Evolutionary conservation across 2,888 invertebrate species (phyloP).

Genomic region (Heliconius cydno): DNA sequence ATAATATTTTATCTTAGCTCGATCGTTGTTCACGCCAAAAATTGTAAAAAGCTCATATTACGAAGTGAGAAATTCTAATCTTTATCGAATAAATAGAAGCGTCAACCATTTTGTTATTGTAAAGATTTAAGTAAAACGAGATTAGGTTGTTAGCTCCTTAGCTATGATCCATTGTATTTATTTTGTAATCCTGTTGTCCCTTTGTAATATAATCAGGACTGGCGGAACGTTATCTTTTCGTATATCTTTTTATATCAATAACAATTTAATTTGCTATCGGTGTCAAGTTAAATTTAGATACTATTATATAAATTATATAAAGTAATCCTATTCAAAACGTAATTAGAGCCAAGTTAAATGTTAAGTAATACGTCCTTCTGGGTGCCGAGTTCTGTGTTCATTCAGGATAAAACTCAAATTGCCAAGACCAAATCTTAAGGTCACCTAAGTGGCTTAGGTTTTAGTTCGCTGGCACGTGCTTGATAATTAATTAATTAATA

Average conservation of each 20-base stretch:
- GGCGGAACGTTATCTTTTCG: slow-evolving; percentile 53
- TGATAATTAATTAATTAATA: neutral
- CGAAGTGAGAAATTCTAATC: slow-evolving; percentile 35
- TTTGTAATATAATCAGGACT: slow-evolving; percentile 54
- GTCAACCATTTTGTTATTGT: slow-evolving; percentile 58
- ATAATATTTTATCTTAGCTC: neutral
- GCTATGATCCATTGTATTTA: slow-evolving; percentile 66
- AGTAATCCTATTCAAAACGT: neutral
- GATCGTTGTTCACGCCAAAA: slow-evolving; percentile 6
- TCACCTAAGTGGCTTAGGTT: too few species aligned
- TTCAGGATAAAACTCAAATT: too few species aligned
- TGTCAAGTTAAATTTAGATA: neutral
- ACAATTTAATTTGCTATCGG: neutral
- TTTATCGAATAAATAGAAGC: slow-evolving; percentile 47
- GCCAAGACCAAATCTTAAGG: too few species aligned
- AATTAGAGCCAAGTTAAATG: too few species aligned
- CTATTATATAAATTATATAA: neutral
- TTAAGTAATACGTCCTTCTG: too few species aligned
- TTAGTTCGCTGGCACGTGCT: too few species aligned
- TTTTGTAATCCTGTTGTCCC: slow-evolving; percentile 71
- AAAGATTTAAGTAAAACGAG: slow-evolving; percentile 66
- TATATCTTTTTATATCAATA: slow-evolving; percentile 46
- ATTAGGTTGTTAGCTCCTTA: slow-evolving; percentile 63
- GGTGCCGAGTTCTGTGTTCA: too few species aligned
- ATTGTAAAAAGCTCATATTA: slow-evolving; percentile 29